These are phyloP conservation scores for Sicus ferrugineus DNA, from an alignment of 2,888 invertebrate species.

Conservation along the genomic window DNA sequence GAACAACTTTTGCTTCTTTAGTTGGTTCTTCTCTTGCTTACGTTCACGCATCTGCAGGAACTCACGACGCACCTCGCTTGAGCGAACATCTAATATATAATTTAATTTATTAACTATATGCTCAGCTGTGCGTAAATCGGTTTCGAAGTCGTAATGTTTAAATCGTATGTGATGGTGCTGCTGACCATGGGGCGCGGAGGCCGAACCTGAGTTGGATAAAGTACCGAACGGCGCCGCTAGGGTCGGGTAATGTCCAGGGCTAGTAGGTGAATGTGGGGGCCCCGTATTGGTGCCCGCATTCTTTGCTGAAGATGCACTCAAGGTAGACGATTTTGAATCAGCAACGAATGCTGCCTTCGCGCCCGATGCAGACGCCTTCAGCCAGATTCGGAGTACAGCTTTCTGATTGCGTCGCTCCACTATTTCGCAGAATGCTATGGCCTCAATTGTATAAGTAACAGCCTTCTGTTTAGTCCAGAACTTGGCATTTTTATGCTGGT, in stretches of 20 bases:
- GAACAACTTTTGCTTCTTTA: constrained; percentile 56
- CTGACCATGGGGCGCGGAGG: constrained; percentile 43
- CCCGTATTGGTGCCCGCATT: neutral
- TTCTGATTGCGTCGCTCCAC: constrained; percentile 78
- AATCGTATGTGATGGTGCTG: constrained; percentile 67
- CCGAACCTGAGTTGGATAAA: constrained; percentile 40
- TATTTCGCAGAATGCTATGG: constrained; percentile 86
- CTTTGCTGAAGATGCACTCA: constrained; percentile 23
- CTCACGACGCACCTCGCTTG: constrained; percentile 81
- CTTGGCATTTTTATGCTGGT: constrained; percentile 72
- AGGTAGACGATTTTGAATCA: constrained; percentile 41
- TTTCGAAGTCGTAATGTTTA: constrained; percentile 89
- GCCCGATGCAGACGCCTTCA: constrained; percentile 66
- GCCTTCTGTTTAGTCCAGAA: constrained; percentile 79
- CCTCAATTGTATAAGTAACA: constrained; percentile 85
- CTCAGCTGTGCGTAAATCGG: constrained; percentile 76
- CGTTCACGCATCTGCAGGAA: constrained; percentile 78
- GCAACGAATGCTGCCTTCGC: constrained; percentile 39
- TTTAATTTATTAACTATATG: constrained; percentile 89
- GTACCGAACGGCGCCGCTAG: constrained; percentile 50
- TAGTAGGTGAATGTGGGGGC: constrained; percentile 53
- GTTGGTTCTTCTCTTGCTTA: constrained; percentile 56
- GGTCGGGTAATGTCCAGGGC: constrained; percentile 57
- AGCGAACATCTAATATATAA: constrained; percentile 82
- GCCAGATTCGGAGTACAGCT: constrained; percentile 75